These are phyloP conservation scores for Drosophila ohnishii DNA, from an alignment of 1,140 invertebrate species.

Conservation along the genomic window DNA sequence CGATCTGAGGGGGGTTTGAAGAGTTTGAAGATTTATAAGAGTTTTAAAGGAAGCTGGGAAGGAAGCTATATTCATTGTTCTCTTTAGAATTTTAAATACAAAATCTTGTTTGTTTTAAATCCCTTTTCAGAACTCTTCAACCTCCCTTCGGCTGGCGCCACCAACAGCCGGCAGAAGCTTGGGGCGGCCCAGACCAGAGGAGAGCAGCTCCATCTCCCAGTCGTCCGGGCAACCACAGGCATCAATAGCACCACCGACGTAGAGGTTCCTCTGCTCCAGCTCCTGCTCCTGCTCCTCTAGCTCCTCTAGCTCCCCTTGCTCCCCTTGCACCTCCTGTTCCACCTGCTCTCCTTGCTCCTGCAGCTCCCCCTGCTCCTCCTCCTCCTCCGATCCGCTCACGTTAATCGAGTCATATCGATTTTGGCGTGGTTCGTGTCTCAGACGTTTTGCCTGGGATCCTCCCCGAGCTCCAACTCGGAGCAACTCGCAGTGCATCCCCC, in stretches of 20 bases:
- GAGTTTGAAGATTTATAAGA: neutral
- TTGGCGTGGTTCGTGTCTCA: constrained; percentile 76
- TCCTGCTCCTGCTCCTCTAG: neutral
- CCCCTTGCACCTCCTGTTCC: neutral
- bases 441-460: constrained; percentile 64
- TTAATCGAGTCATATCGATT: constrained; percentile 82
- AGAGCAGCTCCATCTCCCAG: constrained; percentile 8
- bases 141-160: constrained; percentile 29
- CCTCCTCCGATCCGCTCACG: constrained; percentile 48
- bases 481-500: neutral
- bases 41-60: neutral
- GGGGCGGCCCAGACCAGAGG: constrained; percentile 21
- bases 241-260: constrained; percentile 49
- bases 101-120: neutral
- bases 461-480: constrained; percentile 6
- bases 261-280: neutral
- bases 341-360: neutral
- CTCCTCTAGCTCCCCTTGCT: neutral
- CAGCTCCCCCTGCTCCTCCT: neutral
- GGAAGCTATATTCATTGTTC: too few species aligned
- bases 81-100: too few species aligned
- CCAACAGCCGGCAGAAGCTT: constrained; percentile 40
- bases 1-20: constrained; percentile 7
- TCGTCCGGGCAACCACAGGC: constrained; percentile 24
- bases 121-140: constrained; percentile 1